phyloP scores from a whole-genome alignment of 2,113 vertebrate genomes.

The Lampris incognitus region DNA sequence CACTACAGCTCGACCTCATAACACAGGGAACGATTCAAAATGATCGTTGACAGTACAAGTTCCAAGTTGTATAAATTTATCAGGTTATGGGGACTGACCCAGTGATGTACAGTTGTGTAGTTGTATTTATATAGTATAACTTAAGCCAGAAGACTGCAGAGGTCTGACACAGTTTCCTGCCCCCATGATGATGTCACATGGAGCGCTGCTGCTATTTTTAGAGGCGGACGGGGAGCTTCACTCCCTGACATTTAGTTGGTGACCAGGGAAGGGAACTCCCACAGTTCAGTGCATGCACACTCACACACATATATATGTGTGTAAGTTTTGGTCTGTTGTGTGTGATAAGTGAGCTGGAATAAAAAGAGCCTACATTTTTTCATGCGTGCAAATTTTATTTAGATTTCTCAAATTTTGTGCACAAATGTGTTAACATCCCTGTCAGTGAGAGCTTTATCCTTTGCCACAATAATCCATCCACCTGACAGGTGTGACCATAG shows the following conservation, averaged over 20 bases:
- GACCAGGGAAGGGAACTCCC: not conserved
- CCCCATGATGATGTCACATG: conserved; percentile 54
- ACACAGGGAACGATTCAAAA: not conserved
- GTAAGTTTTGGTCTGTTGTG: conserved; percentile 2
- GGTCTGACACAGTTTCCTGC: not conserved
- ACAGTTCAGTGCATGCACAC: not conserved
- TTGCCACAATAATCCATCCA: no score
- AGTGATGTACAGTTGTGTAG: not conserved
- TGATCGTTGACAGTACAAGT: no score
- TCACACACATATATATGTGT: not conserved
- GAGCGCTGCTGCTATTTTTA: conserved; percentile 62
- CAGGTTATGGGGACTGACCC: no score
- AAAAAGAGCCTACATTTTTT: no score
- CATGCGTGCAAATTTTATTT: no score
- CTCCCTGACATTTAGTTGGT: conserved; percentile 16
- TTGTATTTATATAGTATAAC: not conserved
- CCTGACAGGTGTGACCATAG: no score
- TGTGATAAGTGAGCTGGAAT: no score
- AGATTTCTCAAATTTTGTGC: no score
- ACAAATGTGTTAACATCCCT: no score
- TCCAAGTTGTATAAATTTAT: no score
- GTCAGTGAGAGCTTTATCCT: no score
- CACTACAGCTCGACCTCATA: not conserved
- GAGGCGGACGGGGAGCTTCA: conserved; percentile 15
- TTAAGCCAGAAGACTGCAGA: no score